Evolutionary conservation across 2,113 vertebrate genomes (phyloP).

Genomic region (Dolichotis patagonum): DNA sequence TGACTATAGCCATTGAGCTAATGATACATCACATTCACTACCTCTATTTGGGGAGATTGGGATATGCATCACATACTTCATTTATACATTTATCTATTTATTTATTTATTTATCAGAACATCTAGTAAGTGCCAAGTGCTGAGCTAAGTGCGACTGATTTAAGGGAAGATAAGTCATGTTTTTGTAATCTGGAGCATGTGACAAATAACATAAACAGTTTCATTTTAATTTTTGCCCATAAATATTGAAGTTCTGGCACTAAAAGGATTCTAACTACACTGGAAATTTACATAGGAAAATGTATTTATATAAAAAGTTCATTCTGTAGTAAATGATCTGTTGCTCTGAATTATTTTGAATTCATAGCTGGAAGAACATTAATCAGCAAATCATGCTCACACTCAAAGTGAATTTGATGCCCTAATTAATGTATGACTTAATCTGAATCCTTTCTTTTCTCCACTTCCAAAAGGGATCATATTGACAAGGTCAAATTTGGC

Average conservation of each 20-base stretch:
- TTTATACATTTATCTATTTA: not conserved
- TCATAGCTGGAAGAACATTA: conserved; percentile 29
- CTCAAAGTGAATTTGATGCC: conserved; percentile 13
- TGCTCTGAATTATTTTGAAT: conserved; percentile 40
- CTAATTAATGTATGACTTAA: conserved; percentile 21
- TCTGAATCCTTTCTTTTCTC: conserved; percentile 27
- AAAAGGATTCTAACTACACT: not conserved
- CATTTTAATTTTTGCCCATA: conserved; percentile 45
- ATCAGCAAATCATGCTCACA: not conserved
- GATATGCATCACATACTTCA: not conserved
- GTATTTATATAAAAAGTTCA: not conserved
- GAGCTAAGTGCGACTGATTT: not conserved
- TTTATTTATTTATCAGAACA: not conserved
- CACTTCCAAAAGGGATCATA: not conserved
- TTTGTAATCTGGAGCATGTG: not conserved
- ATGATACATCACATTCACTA: not conserved
- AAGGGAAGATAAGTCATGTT: not conserved
- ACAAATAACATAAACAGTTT: not conserved
- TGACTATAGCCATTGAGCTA: not conserved
- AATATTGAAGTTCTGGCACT: not conserved
- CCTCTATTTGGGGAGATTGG: not conserved
- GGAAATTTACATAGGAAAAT: conserved; percentile 32
- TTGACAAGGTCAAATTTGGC: not conserved
- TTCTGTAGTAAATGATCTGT: not conserved
- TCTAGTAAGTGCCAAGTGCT: not conserved